These are phyloP conservation scores for Trialeurodes vaporariorum DNA, from an alignment of 1,140 invertebrate species.

Conservation along the genomic window DNA sequence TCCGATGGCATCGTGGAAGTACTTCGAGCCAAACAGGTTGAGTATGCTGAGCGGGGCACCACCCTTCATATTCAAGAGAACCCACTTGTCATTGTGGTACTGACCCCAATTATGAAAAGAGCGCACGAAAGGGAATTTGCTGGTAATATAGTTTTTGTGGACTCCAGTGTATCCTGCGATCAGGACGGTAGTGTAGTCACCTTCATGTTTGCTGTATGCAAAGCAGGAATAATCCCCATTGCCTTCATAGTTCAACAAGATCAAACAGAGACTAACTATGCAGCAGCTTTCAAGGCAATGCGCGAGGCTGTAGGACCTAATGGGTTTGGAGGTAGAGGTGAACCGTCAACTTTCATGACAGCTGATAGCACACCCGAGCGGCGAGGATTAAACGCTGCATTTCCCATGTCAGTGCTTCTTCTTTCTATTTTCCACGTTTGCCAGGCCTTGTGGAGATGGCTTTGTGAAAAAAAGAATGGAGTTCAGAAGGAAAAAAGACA, in stretches of 20 bases:
- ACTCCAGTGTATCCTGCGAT: constrained; percentile 11
- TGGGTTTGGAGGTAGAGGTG: not conserved
- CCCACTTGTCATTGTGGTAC: not conserved
- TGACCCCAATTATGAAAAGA: constrained; percentile 12
- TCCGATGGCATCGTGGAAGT: not conserved
- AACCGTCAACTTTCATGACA: constrained; percentile 8
- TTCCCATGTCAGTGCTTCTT: constrained; percentile 3
- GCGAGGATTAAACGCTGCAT: constrained; percentile 7
- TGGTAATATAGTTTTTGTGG: constrained; percentile 10
- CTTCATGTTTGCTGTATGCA: constrained; percentile 6
- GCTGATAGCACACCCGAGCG: constrained; percentile 10
- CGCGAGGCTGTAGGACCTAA: not conserved
- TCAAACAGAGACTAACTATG: constrained; percentile 4
- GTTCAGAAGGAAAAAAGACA: constrained; percentile 4
- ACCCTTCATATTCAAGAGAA: not conserved
- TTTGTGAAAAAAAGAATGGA: constrained; percentile 4
- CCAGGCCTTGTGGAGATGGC: constrained; percentile 12
- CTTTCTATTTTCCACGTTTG: constrained; percentile 11
- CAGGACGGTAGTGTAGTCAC: constrained; percentile 5
- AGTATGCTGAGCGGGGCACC: not conserved
- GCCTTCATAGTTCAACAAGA: constrained; percentile 8
- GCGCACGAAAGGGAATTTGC: constrained; percentile 2
- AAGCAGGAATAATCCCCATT: constrained; percentile 9
- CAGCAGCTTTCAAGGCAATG: not conserved
- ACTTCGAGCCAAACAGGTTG: not conserved